Evolutionary conservation across 1,140 invertebrate species (phyloP), one percentile per base, ranked within the genome.

Genomic region (Ostrea edulis): DNA sequence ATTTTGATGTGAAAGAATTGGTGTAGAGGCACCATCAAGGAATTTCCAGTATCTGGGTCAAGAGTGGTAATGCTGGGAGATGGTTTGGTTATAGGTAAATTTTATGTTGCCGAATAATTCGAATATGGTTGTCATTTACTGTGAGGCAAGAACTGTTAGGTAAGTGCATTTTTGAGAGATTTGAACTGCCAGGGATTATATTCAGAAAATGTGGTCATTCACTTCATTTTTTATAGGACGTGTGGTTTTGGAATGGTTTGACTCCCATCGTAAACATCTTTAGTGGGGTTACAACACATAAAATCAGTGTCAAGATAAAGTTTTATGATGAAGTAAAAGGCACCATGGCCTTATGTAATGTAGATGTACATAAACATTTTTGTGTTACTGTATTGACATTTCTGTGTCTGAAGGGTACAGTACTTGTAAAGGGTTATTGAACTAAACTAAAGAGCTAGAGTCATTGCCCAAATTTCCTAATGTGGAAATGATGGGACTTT

Each of bases 281-380:
- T 77, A 77, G 68, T 77, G 68, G 68, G 25, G 68, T 29, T 77
- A 25, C 68, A 77, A 77, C 68, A 77, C 68, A 77, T 77, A 77
- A 77, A 77, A 77, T 25, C 68, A 77, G 68, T 29, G 68, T 77
- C 68, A 77, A 77, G 68, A 77, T 77, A 29, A 29, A 77, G n/a
- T 77, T 77, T 77, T 77, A 77, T 77, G 68, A 29, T 25, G 12
- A 22, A 77, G 68, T 77, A 44, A 77, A 77, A 25, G 29, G 68
- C 68, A 77, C 11, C 68, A 77, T 29, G 9, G 68, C 25, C 25
- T 35, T 25, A 29, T 77, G 68, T 77, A 77, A 77, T 77, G 68
- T 77, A 77, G 68, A 25, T 77, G 25, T 12, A 25, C 25, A 35
- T 77, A 77, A 77, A 62, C 22, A 77, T 77, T 77, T 35, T 29